Evolutionary conservation across 64 coral and sea anemone species (phyloP).

Genomic region (Actinia equina): DNA sequence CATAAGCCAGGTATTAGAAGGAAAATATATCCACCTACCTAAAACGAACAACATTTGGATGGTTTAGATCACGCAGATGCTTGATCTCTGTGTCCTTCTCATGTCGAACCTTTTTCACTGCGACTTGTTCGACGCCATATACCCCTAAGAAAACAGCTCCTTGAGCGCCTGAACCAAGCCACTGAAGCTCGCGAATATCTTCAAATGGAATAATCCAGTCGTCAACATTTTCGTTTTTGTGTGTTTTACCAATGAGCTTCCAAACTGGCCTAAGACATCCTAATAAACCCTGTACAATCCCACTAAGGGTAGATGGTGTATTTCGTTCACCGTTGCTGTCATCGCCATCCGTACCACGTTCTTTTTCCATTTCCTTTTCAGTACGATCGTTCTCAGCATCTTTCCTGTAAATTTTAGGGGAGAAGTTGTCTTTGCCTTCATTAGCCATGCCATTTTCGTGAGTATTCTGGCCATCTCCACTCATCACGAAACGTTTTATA

Average conservation of each 20-base stretch:
- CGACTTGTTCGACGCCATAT: slow-evolving; percentile 75
- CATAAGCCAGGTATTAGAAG: background rate
- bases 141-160: slow-evolving; percentile 79
- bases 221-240: slow-evolving; percentile 71
- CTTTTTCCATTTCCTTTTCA: slow-evolving; percentile 1
- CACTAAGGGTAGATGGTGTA: slow-evolving; percentile 30
- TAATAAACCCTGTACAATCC: slow-evolving; percentile 74
- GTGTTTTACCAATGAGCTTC: slow-evolving; percentile 75
- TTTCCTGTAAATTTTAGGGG: background rate
- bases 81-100: slow-evolving; percentile 84
- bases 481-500: slow-evolving; percentile 17
- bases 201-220: slow-evolving; percentile 84
- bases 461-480: slow-evolving; percentile 2
- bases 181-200: slow-evolving; percentile 79
- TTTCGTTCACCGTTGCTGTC: background rate
- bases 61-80: slow-evolving; percentile 73
- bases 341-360: background rate
- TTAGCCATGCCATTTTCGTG: background rate
- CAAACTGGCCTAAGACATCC: slow-evolving; percentile 85
- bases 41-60: slow-evolving; percentile 88
- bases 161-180: slow-evolving; percentile 86
- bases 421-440: background rate
- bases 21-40: slow-evolving; percentile 33
- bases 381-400: slow-evolving; percentile 1
- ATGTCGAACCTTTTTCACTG: slow-evolving; percentile 89